Evolutionary conservation across 2,797 vertebrate species (phyloP), one percentile per base, ranked within the genome.

Genomic region (Tiaroga cobitis): DNA sequence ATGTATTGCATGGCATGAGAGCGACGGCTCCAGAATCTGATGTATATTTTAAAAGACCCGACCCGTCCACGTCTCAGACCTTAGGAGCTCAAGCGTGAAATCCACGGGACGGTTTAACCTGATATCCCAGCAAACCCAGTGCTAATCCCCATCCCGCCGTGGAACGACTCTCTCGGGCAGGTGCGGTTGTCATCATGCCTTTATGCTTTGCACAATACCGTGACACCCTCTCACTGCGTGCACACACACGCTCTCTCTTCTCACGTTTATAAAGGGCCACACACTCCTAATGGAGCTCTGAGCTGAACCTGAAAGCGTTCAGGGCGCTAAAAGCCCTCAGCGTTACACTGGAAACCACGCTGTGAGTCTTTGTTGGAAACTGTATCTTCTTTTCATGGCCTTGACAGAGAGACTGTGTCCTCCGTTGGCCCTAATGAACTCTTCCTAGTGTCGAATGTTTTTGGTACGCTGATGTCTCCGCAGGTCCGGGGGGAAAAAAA

Each of bases 301-400:
- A 85, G 26, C 49, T 85, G 87, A 90, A 86, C 89, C 89, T 79
- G 82, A 87, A 87, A 72, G 19, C 37, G 72, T 73, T 8, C 26
- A 2, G 89, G 86, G 87, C 89, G 49, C 89, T 90, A 90, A 90
- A 83, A 90, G 89, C 89, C 89, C 86, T 80, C 84, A 87, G 82
- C 5, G 34, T 63, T n/a, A 59, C 56, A 59, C 56, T 59, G 56
- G 56, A 59, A 46, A 46, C 43, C 54, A 59, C 10, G 24, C 54
- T 63, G 59, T 15, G 59, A 63, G 61, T 16, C n/a, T 63, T 7
- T 63, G 61, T 29, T 8, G 61, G 19, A 51, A 24, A 21, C 32
- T 24, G 19, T 29, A 49, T 63, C 15, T 86, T 54, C 21, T 56
- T 41, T 61, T 78, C 21, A 77, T 15, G 74, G 34, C 75, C 34